A percentile compares a stretch with the other conserved stretches of the same genome.
Evolutionary conservation across 1,140 invertebrate genomes (phyloP).

Genomic region (Heliconius nattereri): DNA sequence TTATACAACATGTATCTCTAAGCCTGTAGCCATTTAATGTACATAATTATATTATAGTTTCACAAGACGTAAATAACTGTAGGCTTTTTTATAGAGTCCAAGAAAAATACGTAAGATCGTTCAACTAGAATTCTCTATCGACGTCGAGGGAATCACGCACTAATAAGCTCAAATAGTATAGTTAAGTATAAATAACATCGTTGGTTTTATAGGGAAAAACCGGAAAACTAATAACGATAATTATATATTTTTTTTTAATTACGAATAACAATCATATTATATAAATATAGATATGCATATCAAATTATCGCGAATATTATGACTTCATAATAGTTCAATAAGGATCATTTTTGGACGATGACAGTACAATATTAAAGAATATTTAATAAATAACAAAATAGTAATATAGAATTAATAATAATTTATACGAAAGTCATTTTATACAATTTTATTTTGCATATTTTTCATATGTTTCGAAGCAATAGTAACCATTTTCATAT

Average conservation of each 20-base stretch:
- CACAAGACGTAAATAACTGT: background rate
- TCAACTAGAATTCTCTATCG: constrained; percentile 6
- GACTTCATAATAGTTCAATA: too few relatives aligned
- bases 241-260: too few relatives aligned
- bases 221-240: background rate
- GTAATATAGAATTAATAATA: too few relatives aligned
- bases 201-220: background rate
- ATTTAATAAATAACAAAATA: too few relatives aligned
- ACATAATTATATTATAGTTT: constrained; percentile 1
- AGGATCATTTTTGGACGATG: too few relatives aligned
- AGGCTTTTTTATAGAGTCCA: background rate
- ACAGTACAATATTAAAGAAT: too few relatives aligned
- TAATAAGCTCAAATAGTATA: constrained; percentile 12
- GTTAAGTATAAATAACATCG: too few relatives aligned
- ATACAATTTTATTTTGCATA: too few relatives aligned
- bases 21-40: background rate
- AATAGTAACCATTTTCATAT: background rate
- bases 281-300: too few relatives aligned
- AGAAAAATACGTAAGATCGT: background rate
- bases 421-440: too few relatives aligned
- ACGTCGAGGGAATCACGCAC: constrained; percentile 15
- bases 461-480: too few relatives aligned
- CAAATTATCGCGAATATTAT: too few relatives aligned
- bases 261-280: background rate
- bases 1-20: background rate